phyloP scores from a whole-genome alignment of 1,140 invertebrate species.

The Micrasema longulum region DNA sequence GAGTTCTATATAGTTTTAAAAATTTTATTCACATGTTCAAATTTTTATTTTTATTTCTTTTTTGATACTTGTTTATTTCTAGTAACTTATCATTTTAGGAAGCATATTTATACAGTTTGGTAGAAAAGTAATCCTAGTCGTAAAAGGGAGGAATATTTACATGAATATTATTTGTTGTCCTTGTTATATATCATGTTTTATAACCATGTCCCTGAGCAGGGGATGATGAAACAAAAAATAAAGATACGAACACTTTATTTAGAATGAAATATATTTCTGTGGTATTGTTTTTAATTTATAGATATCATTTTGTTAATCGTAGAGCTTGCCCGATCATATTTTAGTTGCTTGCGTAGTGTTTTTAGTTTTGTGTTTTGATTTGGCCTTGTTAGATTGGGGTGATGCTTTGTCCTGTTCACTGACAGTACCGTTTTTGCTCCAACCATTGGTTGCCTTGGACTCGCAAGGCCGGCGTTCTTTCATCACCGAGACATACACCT shows the following conservation, averaged over 20 bases:
- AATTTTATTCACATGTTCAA: neutral
- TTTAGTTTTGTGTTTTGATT: constrained; percentile 27
- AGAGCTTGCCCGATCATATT: constrained; percentile 26
- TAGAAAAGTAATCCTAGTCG: too few species aligned
- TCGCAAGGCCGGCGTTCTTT: constrained; percentile 62
- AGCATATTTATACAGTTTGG: too few species aligned
- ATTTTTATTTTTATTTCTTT: neutral
- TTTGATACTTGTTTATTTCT: too few species aligned
- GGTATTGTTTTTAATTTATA: too few species aligned
- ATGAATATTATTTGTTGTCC: too few species aligned
- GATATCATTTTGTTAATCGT: neutral
- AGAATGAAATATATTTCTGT: too few species aligned
- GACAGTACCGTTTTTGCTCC: constrained; percentile 50
- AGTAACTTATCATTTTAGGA: too few species aligned
- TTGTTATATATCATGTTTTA: too few species aligned
- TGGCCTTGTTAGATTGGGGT: constrained; percentile 27
- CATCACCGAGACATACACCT: constrained; percentile 60
- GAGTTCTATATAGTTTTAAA: neutral
- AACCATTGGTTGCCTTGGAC: constrained; percentile 47
- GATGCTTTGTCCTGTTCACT: constrained; percentile 42
- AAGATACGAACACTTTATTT: too few species aligned
- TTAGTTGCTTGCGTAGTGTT: constrained; percentile 12
- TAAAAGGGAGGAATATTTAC: too few species aligned
- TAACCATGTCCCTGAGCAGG: too few species aligned
- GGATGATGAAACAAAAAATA: too few species aligned